Conservation (phyloP, 23 tunicate genomes). For the Pegea sp. region DNA sequence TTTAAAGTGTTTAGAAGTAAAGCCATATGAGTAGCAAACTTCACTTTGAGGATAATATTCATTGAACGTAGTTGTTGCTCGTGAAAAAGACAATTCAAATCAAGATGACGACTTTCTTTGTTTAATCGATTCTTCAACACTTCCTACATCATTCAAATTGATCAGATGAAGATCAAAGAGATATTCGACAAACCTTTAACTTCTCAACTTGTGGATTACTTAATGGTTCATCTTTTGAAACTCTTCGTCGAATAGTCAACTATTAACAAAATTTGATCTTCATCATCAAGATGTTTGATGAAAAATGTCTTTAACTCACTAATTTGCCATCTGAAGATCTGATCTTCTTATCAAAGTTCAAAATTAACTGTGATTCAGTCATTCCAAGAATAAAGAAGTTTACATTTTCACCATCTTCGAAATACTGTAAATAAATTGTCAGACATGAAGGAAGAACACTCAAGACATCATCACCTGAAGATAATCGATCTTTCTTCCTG, state of each 20-base stretch:
- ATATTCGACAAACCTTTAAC: slow-evolving; percentile 2
- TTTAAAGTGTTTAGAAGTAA: slow-evolving; percentile 7
- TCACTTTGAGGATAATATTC: slow-evolving; percentile 8
- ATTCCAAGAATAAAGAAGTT: slow-evolving; percentile 12
- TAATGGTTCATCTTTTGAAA: neutral
- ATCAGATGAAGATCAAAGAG: neutral
- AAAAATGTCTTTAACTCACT: neutral
- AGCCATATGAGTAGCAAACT: slow-evolving; percentile 7
- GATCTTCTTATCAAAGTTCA: slow-evolving; percentile 15
- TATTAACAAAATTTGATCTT: neutral
- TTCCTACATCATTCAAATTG: slow-evolving; percentile 5
- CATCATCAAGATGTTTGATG: neutral
- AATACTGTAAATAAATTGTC: slow-evolving; percentile 17
- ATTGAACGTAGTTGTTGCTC: slow-evolving; percentile 5
- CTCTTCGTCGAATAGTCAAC: slow-evolving; percentile 1
- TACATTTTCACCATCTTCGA: slow-evolving; percentile 11
- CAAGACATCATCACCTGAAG: no score
- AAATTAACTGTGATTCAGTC: slow-evolving; percentile 5
- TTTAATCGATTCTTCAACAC: slow-evolving; percentile 11
- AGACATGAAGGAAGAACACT: no score
- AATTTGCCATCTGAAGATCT: slow-evolving; percentile 15
- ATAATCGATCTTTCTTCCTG: no score
- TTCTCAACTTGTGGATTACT: slow-evolving; percentile 4
- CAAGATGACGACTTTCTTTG: slow-evolving; percentile 6
- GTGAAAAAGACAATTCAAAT: slow-evolving; percentile 5